These are phyloP conservation scores for Noctilio leporinus DNA, from an alignment of 2,113 vertebrate genomes.

Conservation along the genomic window DNA sequence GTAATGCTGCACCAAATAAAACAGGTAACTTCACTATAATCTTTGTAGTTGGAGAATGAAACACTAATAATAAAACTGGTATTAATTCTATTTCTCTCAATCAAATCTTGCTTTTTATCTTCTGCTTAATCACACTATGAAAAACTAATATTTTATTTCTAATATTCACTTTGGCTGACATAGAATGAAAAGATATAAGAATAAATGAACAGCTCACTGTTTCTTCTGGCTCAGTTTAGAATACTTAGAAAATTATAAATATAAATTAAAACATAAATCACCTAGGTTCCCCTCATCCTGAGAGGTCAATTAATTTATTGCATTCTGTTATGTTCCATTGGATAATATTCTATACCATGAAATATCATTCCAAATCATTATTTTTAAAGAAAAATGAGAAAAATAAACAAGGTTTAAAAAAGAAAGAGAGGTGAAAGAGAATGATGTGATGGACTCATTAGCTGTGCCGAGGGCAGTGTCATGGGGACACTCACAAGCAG, in stretches of 20 bases:
- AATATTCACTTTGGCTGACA: neutral
- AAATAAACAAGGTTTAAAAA: conserved; percentile 57
- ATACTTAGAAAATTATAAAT: neutral
- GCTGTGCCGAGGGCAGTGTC: neutral
- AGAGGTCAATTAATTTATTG: neutral
- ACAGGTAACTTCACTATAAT: neutral
- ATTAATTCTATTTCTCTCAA: neutral
- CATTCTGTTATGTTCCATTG: neutral
- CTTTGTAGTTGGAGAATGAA: neutral
- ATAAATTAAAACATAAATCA: neutral
- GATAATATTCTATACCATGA: neutral
- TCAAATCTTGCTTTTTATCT: neutral
- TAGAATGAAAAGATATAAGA: neutral
- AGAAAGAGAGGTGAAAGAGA: neutral
- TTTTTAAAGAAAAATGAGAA: conserved; percentile 44
- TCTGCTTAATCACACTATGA: neutral
- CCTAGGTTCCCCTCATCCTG: neutral
- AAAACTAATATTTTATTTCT: neutral
- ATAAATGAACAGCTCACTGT: neutral
- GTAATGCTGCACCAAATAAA: neutral
- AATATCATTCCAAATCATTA: neutral
- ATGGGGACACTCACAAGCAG: neutral
- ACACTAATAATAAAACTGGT: neutral
- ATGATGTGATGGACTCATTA: neutral
- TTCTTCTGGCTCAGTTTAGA: neutral